Evolutionary conservation across 2,888 invertebrate genomes (phyloP), one percentile per base, ranked within the genome.

Genomic region (Dascillus cervinus): DNA sequence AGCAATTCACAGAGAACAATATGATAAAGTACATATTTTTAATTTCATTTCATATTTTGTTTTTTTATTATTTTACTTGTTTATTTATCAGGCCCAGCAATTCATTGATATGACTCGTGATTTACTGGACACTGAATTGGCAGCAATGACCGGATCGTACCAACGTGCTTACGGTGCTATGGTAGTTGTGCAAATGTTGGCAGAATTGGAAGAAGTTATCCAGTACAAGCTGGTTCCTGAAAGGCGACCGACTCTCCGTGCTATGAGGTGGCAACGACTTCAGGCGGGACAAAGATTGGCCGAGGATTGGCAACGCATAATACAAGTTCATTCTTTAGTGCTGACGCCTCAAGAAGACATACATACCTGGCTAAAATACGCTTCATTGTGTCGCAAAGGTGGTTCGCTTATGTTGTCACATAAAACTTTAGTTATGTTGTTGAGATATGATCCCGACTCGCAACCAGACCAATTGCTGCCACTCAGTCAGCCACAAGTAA

Each of bases 291-390:
- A 97, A 56, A 73, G 87, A 40, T 74, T 92, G 27, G 95, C 96
- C 0, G 97, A 97, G 64, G 97, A 99, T 60, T 98, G 98, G 98
- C 89, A 96, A 48, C 80, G 86, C 50, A 91, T 98, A 25, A 82
- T 98, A 25, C 92, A 92, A 67, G 47, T 52, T 1, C 87, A 91
- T 49, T 91, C 94, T 9, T 67, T 97, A 39, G 96, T 96, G 0
- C 72, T 96, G 13, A 79, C 82, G 1, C 95, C 95, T 0, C 83
- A 89, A 43, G 94, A 97, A 52, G 95, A 97, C 56, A 87, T 92
- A 70, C 83, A 87, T 48, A 92, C 95, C 0, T 96, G 96, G 94
- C 68, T 99, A 2, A 96, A 96, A 56, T 96, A 92, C 58, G 94
- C 97, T 0, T 90, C 94, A 8, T 71, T 99, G 0, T 98, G 98